These are phyloP conservation scores for Creontiades dilutus DNA, from an alignment of 2,888 invertebrate species.

Conservation along the genomic window DNA sequence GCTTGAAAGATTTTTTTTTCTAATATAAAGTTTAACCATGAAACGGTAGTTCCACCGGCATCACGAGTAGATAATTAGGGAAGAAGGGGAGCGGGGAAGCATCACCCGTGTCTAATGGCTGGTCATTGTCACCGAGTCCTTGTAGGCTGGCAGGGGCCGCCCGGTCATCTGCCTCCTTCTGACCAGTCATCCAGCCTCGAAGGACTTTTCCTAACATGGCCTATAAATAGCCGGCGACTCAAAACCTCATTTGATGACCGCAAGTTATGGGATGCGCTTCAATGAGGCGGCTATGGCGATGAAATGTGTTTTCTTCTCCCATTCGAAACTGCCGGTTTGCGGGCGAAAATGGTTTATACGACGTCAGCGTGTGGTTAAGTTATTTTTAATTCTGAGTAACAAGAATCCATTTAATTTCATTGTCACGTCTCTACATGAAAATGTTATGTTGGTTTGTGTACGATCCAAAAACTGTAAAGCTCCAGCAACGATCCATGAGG, in stretches of 20 bases:
- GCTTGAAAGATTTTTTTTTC: too few relatives aligned
- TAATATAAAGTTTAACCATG: neutral
- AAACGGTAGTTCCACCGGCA: neutral
- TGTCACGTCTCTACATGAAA: too few relatives aligned
- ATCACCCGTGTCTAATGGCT: constrained; percentile 65
- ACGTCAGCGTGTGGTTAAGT: too few relatives aligned
- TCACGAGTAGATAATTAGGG: constrained; percentile 8
- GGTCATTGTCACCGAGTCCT: constrained; percentile 66
- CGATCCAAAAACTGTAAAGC: too few relatives aligned
- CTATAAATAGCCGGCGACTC: neutral
- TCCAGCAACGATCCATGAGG: too few relatives aligned
- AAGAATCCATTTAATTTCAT: too few relatives aligned
- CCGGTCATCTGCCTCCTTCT: neutral
- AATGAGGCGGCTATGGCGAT: neutral
- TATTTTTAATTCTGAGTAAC: too few relatives aligned
- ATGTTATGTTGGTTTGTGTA: too few relatives aligned
- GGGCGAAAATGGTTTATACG: too few relatives aligned
- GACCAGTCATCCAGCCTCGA: constrained; percentile 17
- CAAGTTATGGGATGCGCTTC: constrained; percentile 12
- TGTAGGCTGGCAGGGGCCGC: neutral
- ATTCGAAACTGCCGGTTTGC: neutral
- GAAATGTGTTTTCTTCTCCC: neutral
- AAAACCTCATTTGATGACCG: neutral
- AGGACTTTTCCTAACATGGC: constrained; percentile 32
- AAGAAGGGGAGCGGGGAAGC: constrained; percentile 12